Base-by-base conservation (phyloP, 2,797 vertebrate species). In the Myotis pilosus region DNA sequence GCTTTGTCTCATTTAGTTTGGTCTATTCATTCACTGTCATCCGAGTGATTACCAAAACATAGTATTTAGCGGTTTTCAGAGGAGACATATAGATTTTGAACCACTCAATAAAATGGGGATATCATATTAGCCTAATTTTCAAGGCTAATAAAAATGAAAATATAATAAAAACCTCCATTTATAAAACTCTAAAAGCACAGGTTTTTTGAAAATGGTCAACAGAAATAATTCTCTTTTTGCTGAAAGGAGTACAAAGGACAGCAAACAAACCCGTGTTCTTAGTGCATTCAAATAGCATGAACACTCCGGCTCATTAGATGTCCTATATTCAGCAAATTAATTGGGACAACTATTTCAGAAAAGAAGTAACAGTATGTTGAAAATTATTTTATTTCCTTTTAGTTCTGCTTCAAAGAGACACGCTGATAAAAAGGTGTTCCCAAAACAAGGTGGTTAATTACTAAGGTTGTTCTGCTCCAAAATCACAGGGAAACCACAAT, bases 371-470 rank as follows among this genome's bases (percentile, higher is more conserved):
- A 89, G 53, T 62, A 76, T 85, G 60, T 30, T 89, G 36, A 81
- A 94, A 89, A 94, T 91, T 75, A 81, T 93, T 94, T 87, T 95
- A 89, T 95, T 96, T 97, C 57, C 71, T 89, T 95, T 96, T 96
- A 95, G 91, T 95, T 97, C 87, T 93, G 68, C 87, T 97, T 97
- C 94, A 94, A 81, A 96, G 88, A 94, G 33, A 57, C n/a, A 92
- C 23, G 83, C 44, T 84, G 87, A 95, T 92, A 87, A 94, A 96
- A 90, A 88, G 79, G 60, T 94, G n/a, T 91, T 94, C 76, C 89
- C 71, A 94, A 96, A 79, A 55, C 84, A 88, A 94, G 68, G 91
- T 92, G 89, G 75, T 90, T 97, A 94, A 95, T 97, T 96, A 82
- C 15, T 13, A 71, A 74, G 49, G 57, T 66, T 94, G 87, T 86